Percentiles rank a stretch among this genome's conserved stretches.
These are phyloP conservation scores for Novumbra hubbsi DNA, from an alignment of 2,797 vertebrate genomes.

Conservation along the genomic window DNA sequence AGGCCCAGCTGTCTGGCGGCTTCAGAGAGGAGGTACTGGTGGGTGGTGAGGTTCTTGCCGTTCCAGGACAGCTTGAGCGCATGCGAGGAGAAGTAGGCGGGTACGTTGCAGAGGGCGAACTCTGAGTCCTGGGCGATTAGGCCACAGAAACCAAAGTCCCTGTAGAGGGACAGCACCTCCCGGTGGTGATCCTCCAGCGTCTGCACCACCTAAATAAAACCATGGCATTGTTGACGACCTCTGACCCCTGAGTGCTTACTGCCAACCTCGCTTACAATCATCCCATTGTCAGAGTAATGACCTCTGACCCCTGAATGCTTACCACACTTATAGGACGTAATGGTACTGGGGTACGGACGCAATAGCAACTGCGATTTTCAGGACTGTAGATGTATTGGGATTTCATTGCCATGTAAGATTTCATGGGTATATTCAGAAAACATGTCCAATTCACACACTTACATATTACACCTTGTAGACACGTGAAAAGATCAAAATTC, in stretches of 20 bases:
- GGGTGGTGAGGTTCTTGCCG: slow-evolving; percentile 91
- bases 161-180: slow-evolving; percentile 91
- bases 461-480: too few relatives aligned
- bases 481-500: too few relatives aligned
- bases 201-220: slow-evolving; percentile 83
- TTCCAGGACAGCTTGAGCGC: slow-evolving; percentile 94
- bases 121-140: slow-evolving; percentile 92
- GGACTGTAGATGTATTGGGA: too few relatives aligned
- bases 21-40: slow-evolving; percentile 90
- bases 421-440: too few relatives aligned
- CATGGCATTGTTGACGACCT: background rate
- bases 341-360: too few relatives aligned
- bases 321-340: too few relatives aligned
- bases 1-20: slow-evolving; percentile 89
- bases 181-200: slow-evolving; percentile 93
- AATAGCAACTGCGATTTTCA: too few relatives aligned
- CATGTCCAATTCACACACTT: too few relatives aligned
- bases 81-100: slow-evolving; percentile 90
- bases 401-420: too few relatives aligned
- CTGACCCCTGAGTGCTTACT: background rate
- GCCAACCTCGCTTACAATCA: too few relatives aligned
- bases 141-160: slow-evolving; percentile 88
- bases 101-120: slow-evolving; percentile 90
- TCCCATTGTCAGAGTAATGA: background rate
- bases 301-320: background rate